These are phyloP conservation scores for Nineta flava DNA, from an alignment of 2,888 invertebrate species.

Conservation along the genomic window DNA sequence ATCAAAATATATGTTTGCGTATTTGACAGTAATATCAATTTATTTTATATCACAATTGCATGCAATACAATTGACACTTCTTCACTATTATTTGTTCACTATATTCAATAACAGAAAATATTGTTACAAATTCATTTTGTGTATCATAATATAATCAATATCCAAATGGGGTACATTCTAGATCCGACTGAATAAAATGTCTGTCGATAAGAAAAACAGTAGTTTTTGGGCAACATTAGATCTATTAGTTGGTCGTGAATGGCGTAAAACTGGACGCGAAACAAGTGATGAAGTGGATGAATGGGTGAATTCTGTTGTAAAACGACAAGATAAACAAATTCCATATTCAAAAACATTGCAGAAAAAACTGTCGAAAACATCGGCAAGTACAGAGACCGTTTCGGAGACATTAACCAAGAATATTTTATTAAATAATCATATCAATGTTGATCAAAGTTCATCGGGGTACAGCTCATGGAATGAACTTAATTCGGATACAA, in stretches of 20 bases:
- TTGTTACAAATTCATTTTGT: no score
- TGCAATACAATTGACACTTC: no score
- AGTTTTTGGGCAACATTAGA: constrained; percentile 49
- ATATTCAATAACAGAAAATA: no score
- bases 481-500: background rate
- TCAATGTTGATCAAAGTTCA: background rate
- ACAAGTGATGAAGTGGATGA: constrained; percentile 21
- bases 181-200: background rate
- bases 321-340: background rate
- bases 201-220: constrained; percentile 12
- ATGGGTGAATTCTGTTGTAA: constrained; percentile 16
- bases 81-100: no score
- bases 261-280: constrained; percentile 32
- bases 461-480: background rate
- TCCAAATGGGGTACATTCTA: no score
- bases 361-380: background rate
- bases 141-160: no score
- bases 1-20: no score
- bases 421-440: background rate
- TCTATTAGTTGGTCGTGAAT: constrained; percentile 36
- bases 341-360: background rate
- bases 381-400: background rate
- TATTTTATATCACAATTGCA: no score
- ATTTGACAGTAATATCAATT: no score
- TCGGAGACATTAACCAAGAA: background rate